These are phyloP conservation scores for Cotesia typhae DNA, from an alignment of 1,140 invertebrate species.

Conservation along the genomic window DNA sequence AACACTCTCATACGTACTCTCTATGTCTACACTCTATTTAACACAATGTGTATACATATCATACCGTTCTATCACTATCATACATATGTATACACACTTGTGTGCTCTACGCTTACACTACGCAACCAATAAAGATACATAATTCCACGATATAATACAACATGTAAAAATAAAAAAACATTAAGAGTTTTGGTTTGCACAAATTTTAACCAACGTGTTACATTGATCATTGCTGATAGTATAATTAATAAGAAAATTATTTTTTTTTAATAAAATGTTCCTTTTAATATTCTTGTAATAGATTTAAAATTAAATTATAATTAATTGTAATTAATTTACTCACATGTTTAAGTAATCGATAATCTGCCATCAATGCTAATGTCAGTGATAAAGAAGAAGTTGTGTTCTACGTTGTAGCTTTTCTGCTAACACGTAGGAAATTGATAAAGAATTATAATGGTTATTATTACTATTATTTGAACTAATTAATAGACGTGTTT, in stretches of 20 bases:
- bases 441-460: not conserved
- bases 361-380: constrained; percentile 63
- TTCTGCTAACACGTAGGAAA: constrained; percentile 6
- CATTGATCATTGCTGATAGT: no score
- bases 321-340: constrained; percentile 42
- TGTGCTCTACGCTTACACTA: not conserved
- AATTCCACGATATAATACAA: constrained; percentile 11
- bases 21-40: not conserved
- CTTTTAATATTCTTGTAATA: no score
- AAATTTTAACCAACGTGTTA: no score
- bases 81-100: constrained; percentile 24
- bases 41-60: not conserved
- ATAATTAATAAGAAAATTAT: no score
- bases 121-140: no score
- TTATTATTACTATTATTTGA: not conserved
- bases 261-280: no score
- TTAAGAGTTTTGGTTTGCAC: no score
- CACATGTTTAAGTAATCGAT: constrained; percentile 66
- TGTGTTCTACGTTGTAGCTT: not conserved
- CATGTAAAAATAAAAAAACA: not conserved
- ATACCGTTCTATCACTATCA: constrained; percentile 42
- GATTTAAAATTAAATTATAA: not conserved
- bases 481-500: not conserved
- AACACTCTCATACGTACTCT: constrained; percentile 8
- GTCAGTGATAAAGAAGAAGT: constrained; percentile 31